Evolutionary conservation across 2,797 vertebrate genomes (phyloP), one percentile per base, ranked within the genome.

Genomic region (Carcharodon carcharias): DNA sequence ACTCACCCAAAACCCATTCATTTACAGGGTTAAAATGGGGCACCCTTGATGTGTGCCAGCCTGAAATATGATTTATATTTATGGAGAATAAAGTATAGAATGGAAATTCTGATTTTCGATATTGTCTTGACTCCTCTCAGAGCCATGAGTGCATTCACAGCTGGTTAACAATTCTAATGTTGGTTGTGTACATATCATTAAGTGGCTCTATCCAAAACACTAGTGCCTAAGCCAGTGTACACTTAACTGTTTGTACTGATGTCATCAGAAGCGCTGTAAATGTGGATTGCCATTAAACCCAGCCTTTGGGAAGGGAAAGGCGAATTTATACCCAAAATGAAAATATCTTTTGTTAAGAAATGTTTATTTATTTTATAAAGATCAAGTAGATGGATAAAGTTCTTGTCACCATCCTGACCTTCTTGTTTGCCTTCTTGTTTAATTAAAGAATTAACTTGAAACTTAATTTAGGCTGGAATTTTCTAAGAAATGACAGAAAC

Each of bases 51-150:
- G 7, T 85, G 40, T 85, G 35, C 21, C 89, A n/a, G 35, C n/a
- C 58, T 92, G 92, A 58, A 61, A 92, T 63, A 61, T n/a, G 58
- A 16, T n/a, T 63, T 63, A 92, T 92, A n/a, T 92, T 92, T 63
- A n/a, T 92, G 58, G 31, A 92, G 31, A 63, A n/a, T 16, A n/a
- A 92, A 92, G 6, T 35, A 35, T 35, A 21, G 58, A 92, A 63
- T 58, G n/a, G 80, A 61, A 61, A 91, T 61, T 58, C 56, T 61
- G 31, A 91, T 18, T 61, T 92, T 63, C 35, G 35, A 35, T 63
- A 89, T 56, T 58, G 50, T 56, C 26, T 89, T 54, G 21, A 45
- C 87, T 89, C 12, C 11, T 91, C 56, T 56, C 56, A 91, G 88
- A 6, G 28, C 12, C 54, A 14, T 91, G 88, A 31, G 16, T 61